Percentiles rank a stretch among this genome's conserved stretches.
Conservation (phyloP, 2,113 vertebrate genomes). For the Oostethus manadensis region DNA sequence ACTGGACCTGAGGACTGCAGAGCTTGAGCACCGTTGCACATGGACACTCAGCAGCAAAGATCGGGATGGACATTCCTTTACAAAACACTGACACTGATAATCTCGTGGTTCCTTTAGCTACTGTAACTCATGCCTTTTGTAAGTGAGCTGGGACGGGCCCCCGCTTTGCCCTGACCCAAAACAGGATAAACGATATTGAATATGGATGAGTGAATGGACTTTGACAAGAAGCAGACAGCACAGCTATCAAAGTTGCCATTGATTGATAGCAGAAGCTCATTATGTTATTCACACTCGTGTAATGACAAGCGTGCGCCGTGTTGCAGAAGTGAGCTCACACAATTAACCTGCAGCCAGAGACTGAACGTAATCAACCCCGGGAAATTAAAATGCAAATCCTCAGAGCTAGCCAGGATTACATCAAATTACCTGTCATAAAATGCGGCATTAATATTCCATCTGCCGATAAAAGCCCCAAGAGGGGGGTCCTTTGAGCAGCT, state of each 20-base stretch:
- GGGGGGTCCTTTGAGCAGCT: neutral
- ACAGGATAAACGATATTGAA: neutral
- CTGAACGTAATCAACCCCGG: conserved; percentile 59
- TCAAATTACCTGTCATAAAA: conserved; percentile 56
- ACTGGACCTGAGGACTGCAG: conserved; percentile 2
- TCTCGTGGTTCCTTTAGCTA: too few species aligned
- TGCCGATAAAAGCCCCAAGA: conserved; percentile 19
- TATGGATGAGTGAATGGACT: neutral
- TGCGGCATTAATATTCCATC: conserved; percentile 42
- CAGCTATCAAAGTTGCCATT: neutral
- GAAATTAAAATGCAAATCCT: conserved; percentile 68
- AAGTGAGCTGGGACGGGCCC: neutral
- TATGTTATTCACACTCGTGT: conserved; percentile 26
- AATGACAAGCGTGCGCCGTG: conserved; percentile 33
- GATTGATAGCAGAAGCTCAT: conserved; percentile 24
- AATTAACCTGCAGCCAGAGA: conserved; percentile 67
- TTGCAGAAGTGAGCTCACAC: conserved; percentile 47
- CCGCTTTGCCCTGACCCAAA: neutral
- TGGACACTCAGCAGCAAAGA: too few species aligned
- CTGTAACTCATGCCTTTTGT: too few species aligned
- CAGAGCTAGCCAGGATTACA: conserved; percentile 45
- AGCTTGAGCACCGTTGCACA: too few species aligned
- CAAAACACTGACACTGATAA: too few species aligned
- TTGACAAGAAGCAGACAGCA: neutral
- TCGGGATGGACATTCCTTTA: neutral